Evolutionary conservation across 2,113 vertebrate genomes (phyloP).

Genomic region (Procapra przewalskii): DNA sequence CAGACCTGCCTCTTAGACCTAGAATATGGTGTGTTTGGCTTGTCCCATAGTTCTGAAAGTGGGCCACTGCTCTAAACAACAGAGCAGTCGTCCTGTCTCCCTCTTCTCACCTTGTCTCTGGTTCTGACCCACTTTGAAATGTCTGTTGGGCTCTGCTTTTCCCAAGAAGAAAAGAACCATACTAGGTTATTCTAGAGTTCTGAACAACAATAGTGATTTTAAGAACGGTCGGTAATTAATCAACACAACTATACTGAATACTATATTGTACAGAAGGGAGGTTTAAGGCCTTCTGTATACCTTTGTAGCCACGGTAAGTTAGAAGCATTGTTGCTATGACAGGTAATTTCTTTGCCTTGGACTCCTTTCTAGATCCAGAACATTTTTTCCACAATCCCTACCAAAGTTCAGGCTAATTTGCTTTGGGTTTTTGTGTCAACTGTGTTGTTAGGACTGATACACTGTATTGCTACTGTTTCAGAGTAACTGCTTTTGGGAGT

Average conservation of each 20-base stretch:
- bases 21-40: constrained; percentile 90
- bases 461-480: neutral
- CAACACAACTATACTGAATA: neutral
- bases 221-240: neutral
- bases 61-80: neutral
- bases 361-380: neutral
- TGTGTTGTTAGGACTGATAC: neutral
- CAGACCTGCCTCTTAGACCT: constrained; percentile 97
- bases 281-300: neutral
- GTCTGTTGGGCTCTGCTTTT: neutral
- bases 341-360: neutral
- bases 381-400: neutral
- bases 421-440: neutral
- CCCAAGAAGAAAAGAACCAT: neutral
- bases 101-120: neutral
- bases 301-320: neutral
- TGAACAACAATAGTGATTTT: neutral
- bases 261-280: neutral
- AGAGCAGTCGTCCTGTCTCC: neutral
- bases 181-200: neutral
- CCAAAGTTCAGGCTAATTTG: neutral
- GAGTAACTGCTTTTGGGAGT: neutral
- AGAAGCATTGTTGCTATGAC: neutral
- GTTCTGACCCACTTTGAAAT: neutral
- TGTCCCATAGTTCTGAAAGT: neutral